A percentile compares a stretch with the other conserved stretches of the same genome.
These are phyloP conservation scores for Origma solitaria DNA, from an alignment of 2,113 vertebrate genomes.

Conservation along the genomic window DNA sequence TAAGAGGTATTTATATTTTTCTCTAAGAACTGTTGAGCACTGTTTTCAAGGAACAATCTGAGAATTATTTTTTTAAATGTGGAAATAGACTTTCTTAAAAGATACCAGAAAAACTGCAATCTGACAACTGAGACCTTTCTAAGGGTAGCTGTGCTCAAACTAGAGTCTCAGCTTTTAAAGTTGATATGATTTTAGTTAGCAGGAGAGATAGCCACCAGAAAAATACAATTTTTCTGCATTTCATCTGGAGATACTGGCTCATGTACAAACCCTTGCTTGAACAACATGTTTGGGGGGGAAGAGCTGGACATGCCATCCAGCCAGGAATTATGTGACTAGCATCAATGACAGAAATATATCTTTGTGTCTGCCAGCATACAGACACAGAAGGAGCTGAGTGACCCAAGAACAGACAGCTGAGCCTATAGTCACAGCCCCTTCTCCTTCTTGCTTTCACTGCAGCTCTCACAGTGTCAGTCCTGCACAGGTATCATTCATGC, in stretches of 20 bases:
- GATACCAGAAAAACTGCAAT: neutral
- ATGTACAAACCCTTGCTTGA: neutral
- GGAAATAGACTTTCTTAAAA: neutral
- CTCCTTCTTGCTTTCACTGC: neutral
- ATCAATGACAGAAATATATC: neutral
- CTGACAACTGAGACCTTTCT: neutral
- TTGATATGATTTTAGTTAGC: neutral
- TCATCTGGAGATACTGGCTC: neutral
- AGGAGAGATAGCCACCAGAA: neutral
- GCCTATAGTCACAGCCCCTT: neutral
- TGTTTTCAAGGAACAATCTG: neutral
- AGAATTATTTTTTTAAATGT: neutral
- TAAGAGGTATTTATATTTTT: conserved; percentile 11
- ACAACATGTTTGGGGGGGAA: neutral
- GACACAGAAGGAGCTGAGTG: neutral
- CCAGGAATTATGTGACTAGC: neutral
- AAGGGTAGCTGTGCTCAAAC: neutral
- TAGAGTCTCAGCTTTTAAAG: neutral
- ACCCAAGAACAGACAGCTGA: neutral
- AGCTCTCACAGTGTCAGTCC: neutral
- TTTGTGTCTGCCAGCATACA: neutral
- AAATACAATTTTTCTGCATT: neutral
- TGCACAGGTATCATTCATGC: neutral
- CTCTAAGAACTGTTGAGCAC: neutral
- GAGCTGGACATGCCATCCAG: neutral